Evolutionary conservation across 2,888 invertebrate genomes (phyloP), one percentile per base, ranked within the genome.

Genomic region (Drosophila leonis): DNA sequence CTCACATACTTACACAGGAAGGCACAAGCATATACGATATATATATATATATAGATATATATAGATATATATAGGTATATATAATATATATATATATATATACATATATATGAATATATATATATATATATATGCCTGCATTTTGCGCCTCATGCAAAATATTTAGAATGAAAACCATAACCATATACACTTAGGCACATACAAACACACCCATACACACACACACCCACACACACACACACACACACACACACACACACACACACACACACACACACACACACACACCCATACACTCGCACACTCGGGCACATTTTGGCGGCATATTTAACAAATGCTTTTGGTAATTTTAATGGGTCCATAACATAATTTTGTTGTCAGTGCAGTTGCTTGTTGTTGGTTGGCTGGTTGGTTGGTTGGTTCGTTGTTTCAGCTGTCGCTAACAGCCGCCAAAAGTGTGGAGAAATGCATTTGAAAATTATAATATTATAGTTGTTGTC

Each of bases 341-440:
- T 64, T 79, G 73, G 77, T 74, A 81, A 86, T 85, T 83, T 82
- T 71, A 83, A 75, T 70, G 75, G 78, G 61, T 72, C 78, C 64
- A 73, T 56, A 74, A 82, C 78, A 80, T 78, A 69, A 71, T 75
- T 75, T 78, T 68, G 65, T 66, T 60, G 55, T 18, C 49, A 39
- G 62, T 71, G 65, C 49, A 56, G 24, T 29, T 64, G 60, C 42
- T n/a, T 63, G 37, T 48, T 48, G 62, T n/a, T 87, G 71, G 39
- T 10, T 31, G 13, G 15, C 12, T 62, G 24, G n/a, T 41, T 15
- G 60, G 46, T 33, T 37, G 10, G 10, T 24, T 61, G 27, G 20
- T 35, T n/a, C 55, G 48, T 41, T 82, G 72, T 72, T 85, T 73
- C 82, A 88, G 87, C 88, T 78, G 81, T 65, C 71, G 75, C 46